Conservation (phyloP, 1,140 invertebrate species). For the Episyrphus balteatus region DNA sequence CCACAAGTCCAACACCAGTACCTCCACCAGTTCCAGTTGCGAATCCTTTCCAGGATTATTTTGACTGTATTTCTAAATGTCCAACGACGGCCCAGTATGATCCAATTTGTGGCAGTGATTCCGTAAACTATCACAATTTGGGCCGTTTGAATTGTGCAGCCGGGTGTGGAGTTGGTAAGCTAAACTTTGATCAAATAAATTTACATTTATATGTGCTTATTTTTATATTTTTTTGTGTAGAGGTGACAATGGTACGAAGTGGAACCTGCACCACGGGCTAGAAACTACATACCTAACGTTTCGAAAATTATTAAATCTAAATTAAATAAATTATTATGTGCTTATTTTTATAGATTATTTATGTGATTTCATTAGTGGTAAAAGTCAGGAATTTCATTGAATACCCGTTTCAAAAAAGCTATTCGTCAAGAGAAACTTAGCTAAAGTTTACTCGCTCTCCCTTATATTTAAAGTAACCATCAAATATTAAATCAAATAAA, state of each 20-base stretch:
- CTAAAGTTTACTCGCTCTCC: too few relatives aligned
- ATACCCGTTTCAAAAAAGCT: too few relatives aligned
- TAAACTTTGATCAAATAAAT: neutral
- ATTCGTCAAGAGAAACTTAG: too few relatives aligned
- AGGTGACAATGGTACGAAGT: neutral
- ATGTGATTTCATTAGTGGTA: too few relatives aligned
- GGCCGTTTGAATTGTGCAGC: conserved; percentile 46
- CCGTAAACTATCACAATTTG: conserved; percentile 48
- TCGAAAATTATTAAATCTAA: too few relatives aligned
- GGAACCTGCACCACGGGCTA: neutral
- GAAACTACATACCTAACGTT: too few relatives aligned
- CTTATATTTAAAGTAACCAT: too few relatives aligned
- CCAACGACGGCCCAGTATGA: conserved; percentile 48
- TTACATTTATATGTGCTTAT: neutral
- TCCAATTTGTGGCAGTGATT: conserved; percentile 60
- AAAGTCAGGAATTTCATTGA: too few relatives aligned
- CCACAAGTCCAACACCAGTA: neutral
- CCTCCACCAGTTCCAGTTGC: conserved; percentile 1
- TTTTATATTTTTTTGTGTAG: neutral
- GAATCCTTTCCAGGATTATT: conserved; percentile 9
- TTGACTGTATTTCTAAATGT: conserved; percentile 30
- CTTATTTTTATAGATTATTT: too few relatives aligned
- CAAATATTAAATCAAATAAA: too few relatives aligned
- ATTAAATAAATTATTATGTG: too few relatives aligned
- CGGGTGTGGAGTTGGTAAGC: conserved; percentile 45